Base-by-base conservation (phyloP, 2,113 vertebrate species). In the Pelecanus crispus region DNA sequence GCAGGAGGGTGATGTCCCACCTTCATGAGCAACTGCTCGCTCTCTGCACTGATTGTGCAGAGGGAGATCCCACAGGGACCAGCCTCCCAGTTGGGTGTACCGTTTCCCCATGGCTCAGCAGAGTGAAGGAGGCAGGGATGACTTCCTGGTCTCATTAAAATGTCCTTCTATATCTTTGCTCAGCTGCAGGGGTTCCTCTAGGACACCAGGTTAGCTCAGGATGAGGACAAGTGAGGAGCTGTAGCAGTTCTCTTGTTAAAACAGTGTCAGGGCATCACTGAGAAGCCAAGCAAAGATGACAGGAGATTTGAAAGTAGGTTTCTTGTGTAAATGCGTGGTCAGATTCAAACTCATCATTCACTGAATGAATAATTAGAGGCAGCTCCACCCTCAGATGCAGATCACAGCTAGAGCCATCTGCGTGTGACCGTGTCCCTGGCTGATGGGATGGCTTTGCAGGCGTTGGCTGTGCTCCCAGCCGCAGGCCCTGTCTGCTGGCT, bases 311-410 rank as follows among this genome's bases (percentile, higher is more conserved):
- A 81, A 95, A 96, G 85, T 88, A 86, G 29, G 67, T 80, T 96
- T 94, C 71, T 92, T 85, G 66, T 90, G 82, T 75, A 90, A 94
- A 61, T 87, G 92, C 62, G 90, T 94, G 94, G 81, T 91, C 92
- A 85, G 90, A 89, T 73, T 96, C 79, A 77, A 68, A 77, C 63
- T 80, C 10, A 4, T 95, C 40, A 52, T 52, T 91, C 62, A 44
- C 15, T 40, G 66, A 80, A 86, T 3, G 13, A 49, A 80, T 88
- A 81, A 29, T 90, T 79, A 65, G n/a, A 82, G 78, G 25, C 52
- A 85, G 10, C 56, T 88, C 52, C 12, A 9, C 0, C 2, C 47
- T 91, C 28, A 13, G 56, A 55, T 80, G 78, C 28, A 58, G 45
- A 18, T 68, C 34, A 53, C 3, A 61, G 17, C 52, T 52, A 3